Percentiles rank a stretch among this genome's conserved stretches.
Evolutionary conservation across 2,113 vertebrate genomes (phyloP).

Genomic region (Dasyprocta punctata): DNA sequence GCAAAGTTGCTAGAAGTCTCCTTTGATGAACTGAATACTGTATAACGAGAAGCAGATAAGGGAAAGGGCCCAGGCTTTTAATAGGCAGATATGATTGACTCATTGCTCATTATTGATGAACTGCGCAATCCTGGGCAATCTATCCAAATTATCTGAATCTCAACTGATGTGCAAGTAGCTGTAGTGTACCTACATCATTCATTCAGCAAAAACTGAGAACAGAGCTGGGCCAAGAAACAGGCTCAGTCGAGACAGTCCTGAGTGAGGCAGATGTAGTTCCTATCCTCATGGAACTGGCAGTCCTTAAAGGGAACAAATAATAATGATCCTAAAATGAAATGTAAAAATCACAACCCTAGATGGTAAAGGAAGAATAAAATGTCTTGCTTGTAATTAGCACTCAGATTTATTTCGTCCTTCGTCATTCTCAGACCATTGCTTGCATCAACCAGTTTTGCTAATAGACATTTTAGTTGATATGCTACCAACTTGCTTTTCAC

Average conservation of each 20-base stretch:
- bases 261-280: neutral
- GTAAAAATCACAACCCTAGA: neutral
- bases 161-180: neutral
- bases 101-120: neutral
- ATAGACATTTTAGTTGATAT: neutral
- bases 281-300: neutral
- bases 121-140: neutral
- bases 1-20: neutral
- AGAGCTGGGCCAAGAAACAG: neutral
- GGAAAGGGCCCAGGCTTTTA: neutral
- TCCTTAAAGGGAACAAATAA: neutral
- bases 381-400: neutral
- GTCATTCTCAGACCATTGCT: neutral
- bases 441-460: neutral
- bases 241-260: neutral
- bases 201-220: neutral
- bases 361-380: neutral
- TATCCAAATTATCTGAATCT: neutral
- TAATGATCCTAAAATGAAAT: neutral
- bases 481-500: neutral
- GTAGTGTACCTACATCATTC: neutral
- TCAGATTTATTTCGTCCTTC: neutral
- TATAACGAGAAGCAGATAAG: neutral
- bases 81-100: neutral
- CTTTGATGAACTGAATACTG: neutral